Conservation (phyloP, 1,140 invertebrate species). For the Neodiprion virginianus region DNA sequence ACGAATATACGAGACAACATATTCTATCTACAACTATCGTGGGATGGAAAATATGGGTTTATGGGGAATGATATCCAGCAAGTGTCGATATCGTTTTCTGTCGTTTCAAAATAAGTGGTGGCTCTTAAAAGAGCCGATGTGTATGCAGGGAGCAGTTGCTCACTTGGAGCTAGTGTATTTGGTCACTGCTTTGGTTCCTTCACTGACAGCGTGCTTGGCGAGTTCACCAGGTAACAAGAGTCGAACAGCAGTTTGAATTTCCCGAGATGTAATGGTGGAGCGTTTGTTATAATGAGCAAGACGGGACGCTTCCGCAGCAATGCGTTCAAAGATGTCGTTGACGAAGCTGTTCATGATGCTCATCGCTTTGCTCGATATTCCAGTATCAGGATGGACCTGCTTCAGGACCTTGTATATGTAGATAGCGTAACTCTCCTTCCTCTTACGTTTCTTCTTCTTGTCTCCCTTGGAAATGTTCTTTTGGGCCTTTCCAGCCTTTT, state of each 20-base stretch:
- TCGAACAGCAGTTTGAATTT: conserved; percentile 66
- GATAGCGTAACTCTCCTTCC: conserved; percentile 62
- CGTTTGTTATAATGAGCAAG: conserved; percentile 76
- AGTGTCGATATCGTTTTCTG: not conserved
- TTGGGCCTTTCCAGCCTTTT: conserved; percentile 64
- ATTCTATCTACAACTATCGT: too few species aligned
- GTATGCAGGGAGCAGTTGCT: not conserved
- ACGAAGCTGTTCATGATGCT: conserved; percentile 66
- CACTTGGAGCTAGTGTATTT: conserved; percentile 66
- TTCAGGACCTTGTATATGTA: conserved; percentile 76
- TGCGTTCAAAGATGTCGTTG: conserved; percentile 65
- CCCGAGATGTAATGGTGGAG: conserved; percentile 65
- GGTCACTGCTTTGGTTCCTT: conserved; percentile 68
- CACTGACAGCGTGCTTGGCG: conserved; percentile 66
- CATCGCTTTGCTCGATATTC: conserved; percentile 68
- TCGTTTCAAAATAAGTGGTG: not conserved
- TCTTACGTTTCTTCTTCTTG: conserved; percentile 48
- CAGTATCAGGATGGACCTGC: conserved; percentile 72
- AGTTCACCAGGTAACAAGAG: conserved; percentile 67
- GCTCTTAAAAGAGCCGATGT: conserved; percentile 28
- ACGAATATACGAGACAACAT: too few species aligned
- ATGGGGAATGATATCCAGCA: not conserved
- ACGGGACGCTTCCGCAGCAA: conserved; percentile 69
- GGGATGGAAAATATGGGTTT: too few species aligned
- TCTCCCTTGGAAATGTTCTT: conserved; percentile 60